These are phyloP conservation scores for Myotis yumanensis DNA, from an alignment of 2,113 vertebrate genomes.

Conservation along the genomic window DNA sequence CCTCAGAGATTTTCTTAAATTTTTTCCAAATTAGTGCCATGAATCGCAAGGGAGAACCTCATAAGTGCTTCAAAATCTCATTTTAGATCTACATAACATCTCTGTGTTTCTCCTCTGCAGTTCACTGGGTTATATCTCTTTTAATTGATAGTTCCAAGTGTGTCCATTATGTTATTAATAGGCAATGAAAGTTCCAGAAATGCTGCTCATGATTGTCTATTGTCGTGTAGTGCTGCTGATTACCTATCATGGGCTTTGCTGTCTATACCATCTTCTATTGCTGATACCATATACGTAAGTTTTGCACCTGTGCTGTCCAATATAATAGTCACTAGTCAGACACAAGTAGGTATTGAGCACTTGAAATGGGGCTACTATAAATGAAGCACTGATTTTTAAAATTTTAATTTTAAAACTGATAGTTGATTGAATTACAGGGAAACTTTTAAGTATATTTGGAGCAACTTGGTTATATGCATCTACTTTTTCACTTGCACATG, in stretches of 20 bases:
- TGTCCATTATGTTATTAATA: background rate
- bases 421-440: background rate
- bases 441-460: background rate
- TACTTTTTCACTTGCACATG: background rate
- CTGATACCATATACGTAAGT: background rate
- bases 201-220: background rate
- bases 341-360: background rate
- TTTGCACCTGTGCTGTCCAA: background rate
- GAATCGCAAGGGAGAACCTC: background rate
- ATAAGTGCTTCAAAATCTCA: background rate
- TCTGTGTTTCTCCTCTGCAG: background rate
- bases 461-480: background rate
- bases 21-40: background rate
- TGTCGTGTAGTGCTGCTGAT: background rate
- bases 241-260: rapidly evolving
- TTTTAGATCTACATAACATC: background rate
- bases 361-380: background rate
- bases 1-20: background rate
- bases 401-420: background rate
- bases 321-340: background rate
- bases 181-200: background rate
- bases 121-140: background rate
- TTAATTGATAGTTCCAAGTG: background rate
- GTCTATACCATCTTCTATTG: background rate
- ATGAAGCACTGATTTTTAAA: background rate